Evolutionary conservation across 2,797 vertebrate genomes (phyloP), one percentile per base, ranked within the genome.

Genomic region (Xiphorhynchus erythropygius): DNA sequence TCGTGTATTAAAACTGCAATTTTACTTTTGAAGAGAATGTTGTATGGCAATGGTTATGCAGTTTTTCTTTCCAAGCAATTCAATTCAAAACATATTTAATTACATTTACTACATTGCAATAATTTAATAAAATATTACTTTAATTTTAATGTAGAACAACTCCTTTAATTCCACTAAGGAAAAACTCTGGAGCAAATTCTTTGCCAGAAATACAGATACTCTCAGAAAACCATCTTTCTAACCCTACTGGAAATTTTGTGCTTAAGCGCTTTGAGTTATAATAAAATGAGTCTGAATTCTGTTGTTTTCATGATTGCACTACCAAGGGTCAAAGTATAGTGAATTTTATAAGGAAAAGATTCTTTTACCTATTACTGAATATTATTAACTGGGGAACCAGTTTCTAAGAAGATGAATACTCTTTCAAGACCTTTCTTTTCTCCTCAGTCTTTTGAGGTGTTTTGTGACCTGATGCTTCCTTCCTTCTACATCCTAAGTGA

Each of bases 121-220:
- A 50, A 82, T 92, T 87, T 74, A 86, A 94, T 92, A 64, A 88
- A 77, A 22, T 62, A 53, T 73, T 7, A 59, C 16, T 87, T 94
- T 82, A 81, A 85, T 93, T 90, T 94, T 64, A 76, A 55, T 69
- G 86, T 28, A 47, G 42, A 47, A 89, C 15, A 73, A 35, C 25
- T 63, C 30, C 57, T 87, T 91, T 75, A 69, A 73, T 88, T 33
- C 28, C 59, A 55, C 25, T 53, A 27, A 90, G 76, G 50, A 85
- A 91, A 89, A 85, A 12, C 37, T 77, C 32, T 53, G 22, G 16
- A 93, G 18, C 5, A 85, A 93, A 84, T 8, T 49, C 65, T 59
- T 83, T 91, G 50, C 60, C 79, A 95, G 68, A 71, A 93, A 62
- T 56, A 62, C 49, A 84, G 73, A 78, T 65, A 56, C 11, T 88